Evolutionary conservation across 2,888 invertebrate species (phyloP), one percentile per base, ranked within the genome.

Genomic region (Morpho deidamia): DNA sequence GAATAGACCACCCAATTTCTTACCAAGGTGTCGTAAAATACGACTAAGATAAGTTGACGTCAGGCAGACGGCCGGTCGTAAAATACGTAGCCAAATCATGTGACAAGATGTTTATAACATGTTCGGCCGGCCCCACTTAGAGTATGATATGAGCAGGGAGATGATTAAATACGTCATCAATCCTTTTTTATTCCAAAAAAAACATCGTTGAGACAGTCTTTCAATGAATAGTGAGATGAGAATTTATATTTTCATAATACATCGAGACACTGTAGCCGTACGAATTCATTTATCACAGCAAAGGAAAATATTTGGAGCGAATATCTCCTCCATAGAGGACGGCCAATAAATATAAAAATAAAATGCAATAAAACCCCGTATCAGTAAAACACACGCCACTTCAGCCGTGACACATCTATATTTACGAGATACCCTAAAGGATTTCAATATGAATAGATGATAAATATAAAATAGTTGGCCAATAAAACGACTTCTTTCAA

Each of bases 311-410:
- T 55, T 55, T 46, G 48, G 37, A 58, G 49, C 45, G 49, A 39
- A 43, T 45, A n/a, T 11, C 41, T 49, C 55, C 49, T 50, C 46
- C 40, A 52, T 58, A 49, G 45, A 44, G 51, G 23, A 56, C 48
- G 51, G 49, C 46, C 46, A 55, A 58, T 58, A 52, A 55, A 55
- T 49, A 52, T 45, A 55, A 49, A 55, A 58, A 77, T 81, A 75
- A 76, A 74, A 75, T 67, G 68, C 72, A 83, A 82, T 84, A 82
- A 84, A 83, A 78, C 62, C 71, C 69, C 68, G 68, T 85, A 85
- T 85, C 84, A 74, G 78, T 70, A 63, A 62, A 71, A 58, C 69
- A 67, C 83, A 81, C 70, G 73, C 76, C 67, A 67, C 69, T 60
- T 14, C 57, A 46, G 64, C 63, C 62, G 53, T 58, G 52, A 67